Base-by-base conservation (phyloP, 2,888 invertebrate genomes). In the Phaedon cochleariae region DNA sequence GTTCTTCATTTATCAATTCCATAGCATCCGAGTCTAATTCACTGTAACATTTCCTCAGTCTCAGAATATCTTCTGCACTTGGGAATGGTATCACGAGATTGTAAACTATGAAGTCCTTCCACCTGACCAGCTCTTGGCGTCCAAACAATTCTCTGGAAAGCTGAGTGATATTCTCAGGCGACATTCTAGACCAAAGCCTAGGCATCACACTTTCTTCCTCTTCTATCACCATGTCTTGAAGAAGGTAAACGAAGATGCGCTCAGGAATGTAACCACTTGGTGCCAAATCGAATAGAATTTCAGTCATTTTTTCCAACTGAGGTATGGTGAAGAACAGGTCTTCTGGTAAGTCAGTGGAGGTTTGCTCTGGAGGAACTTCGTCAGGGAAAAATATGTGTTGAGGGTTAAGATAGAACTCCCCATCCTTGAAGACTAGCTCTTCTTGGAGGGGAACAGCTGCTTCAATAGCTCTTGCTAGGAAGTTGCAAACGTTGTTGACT, bases 71-170 rank as follows among this genome's bases (percentile, higher is more conserved):
- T 1, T 84, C 83, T 31, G 85, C 79, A 0, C 81, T 85, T 0
- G 90, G 90, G 77, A 84, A 87, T 48, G 83, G 81, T 9, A 90
- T 76, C 72, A 87, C 85, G 31, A 90, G 77, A 75, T 87, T 88
- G 74, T 86, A 87, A 69, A 90, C 83, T 10, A 90, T 81, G 74
- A 91, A 90, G 78, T 90, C 90, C 74, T 87, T 86, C 90, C 90
- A 91, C 73, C 90, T 87, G 9, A 90, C 75, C 67, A 86, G 87
- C 9, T 85, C 85, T 0, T 84, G 84, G 49, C 86, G 84, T 0
- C 88, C 89, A 76, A 87, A 90, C 15, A 90, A 66, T 34, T 79
- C 71, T 57, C 77, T 78, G 0, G 87, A 83, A 5, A 80, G 48
- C 10, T 59, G 65, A 2, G 74, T 63, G 9, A 84, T 70, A 15